Evolutionary conservation across 2,113 vertebrate species (phyloP).

Genomic region (Ailuropoda melanoleuca): DNA sequence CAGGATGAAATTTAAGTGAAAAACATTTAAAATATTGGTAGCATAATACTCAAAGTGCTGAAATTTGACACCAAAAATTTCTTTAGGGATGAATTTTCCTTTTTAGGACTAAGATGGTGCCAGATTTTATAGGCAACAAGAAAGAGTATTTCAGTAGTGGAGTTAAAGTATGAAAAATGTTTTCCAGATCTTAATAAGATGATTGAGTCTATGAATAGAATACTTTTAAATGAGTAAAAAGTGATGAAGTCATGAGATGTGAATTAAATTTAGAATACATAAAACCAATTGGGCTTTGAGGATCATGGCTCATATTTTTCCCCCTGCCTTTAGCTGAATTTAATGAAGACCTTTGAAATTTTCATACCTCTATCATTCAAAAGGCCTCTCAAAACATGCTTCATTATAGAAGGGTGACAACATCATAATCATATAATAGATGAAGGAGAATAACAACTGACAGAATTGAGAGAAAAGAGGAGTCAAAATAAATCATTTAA

Average conservation of each 20-base stretch:
- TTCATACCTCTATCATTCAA: slow-evolving; percentile 48
- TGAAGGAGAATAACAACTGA: slow-evolving; percentile 41
- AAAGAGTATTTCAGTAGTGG: slow-evolving; percentile 18
- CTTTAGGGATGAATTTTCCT: slow-evolving; percentile 56
- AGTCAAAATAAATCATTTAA: slow-evolving; percentile 48
- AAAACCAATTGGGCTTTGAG: slow-evolving; percentile 43
- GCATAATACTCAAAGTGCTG: slow-evolving; percentile 19
- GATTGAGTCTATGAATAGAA: slow-evolving; percentile 70
- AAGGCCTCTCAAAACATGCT: slow-evolving; percentile 28
- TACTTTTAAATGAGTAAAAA: slow-evolving; percentile 69
- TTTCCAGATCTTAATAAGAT: slow-evolving; percentile 76
- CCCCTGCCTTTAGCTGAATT: slow-evolving; percentile 25
- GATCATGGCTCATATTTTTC: slow-evolving; percentile 14
- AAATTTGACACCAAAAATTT: slow-evolving; percentile 35
- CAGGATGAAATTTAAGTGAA: slow-evolving; percentile 36
- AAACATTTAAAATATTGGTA: slow-evolving; percentile 41
- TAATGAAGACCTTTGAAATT: slow-evolving; percentile 55
- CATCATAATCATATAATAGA: slow-evolving; percentile 4
- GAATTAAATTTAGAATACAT: slow-evolving; percentile 69
- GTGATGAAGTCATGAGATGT: slow-evolving; percentile 60
- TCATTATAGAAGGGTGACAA: neutral
- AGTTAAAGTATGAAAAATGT: slow-evolving; percentile 69
- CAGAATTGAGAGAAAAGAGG: slow-evolving; percentile 20
- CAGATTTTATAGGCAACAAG: slow-evolving; percentile 37
- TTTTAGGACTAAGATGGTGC: slow-evolving; percentile 44